Evolutionary conservation across 2,113 vertebrate species (phyloP).

Genomic region (Castor canadensis): DNA sequence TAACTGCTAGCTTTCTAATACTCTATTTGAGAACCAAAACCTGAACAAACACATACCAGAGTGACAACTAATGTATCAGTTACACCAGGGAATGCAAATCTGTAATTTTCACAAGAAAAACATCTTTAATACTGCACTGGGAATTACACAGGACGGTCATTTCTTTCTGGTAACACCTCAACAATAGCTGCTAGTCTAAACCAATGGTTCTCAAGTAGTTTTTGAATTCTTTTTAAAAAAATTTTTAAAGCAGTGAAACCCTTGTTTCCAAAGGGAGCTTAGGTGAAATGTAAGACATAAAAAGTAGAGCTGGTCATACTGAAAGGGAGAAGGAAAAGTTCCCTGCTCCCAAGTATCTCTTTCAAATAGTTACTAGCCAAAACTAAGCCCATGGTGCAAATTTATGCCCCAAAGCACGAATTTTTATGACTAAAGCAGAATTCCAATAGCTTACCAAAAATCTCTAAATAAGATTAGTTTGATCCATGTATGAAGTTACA

Average conservation of each 20-base stretch:
- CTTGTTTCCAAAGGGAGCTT: slow-evolving; percentile 24
- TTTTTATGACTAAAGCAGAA: not conserved
- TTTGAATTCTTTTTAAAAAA: not conserved
- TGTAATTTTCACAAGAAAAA: not conserved
- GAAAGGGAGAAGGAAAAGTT: not conserved
- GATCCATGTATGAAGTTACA: slow-evolving; percentile 6
- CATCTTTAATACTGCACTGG: not conserved
- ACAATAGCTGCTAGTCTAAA: not conserved
- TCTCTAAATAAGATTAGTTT: not conserved
- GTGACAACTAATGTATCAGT: not conserved
- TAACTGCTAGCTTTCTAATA: not conserved
- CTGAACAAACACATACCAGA: not conserved
- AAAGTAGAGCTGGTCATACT: not conserved
- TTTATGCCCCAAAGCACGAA: not conserved
- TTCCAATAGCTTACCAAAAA: not conserved
- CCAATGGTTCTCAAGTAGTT: not conserved
- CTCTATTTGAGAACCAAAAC: not conserved
- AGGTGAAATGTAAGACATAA: not conserved
- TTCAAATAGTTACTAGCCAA: slow-evolving; percentile 10
- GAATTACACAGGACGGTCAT: not conserved
- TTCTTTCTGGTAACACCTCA: not conserved
- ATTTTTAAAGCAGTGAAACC: not conserved
- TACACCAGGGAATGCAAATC: not conserved
- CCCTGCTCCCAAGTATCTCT: not conserved
- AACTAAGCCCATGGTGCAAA: not conserved